Evolutionary conservation across 2,888 invertebrate species (phyloP).

Genomic region (Linnaemya vulpina): DNA sequence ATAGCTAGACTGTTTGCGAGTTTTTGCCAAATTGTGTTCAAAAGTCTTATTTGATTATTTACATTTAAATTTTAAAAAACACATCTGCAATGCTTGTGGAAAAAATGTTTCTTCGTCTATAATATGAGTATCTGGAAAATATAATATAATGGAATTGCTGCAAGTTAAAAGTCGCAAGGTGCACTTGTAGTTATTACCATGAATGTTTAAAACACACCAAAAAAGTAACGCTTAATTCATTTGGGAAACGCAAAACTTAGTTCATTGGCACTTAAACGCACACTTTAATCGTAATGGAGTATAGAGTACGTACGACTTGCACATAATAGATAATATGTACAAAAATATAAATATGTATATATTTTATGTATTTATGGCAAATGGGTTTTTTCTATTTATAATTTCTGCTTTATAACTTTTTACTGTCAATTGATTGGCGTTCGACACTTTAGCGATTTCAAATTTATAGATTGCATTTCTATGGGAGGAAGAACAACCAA

Average conservation of each 20-base stretch:
- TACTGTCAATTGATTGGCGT: constrained; percentile 73
- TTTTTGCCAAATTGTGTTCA: too few species aligned
- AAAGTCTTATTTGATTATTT: too few species aligned
- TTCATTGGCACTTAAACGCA: constrained; percentile 67
- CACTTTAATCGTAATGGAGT: constrained; percentile 58
- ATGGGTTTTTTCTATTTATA: constrained; percentile 57
- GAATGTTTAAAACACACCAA: constrained; percentile 24
- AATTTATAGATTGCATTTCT: constrained; percentile 48
- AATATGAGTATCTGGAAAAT: too few species aligned
- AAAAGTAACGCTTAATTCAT: constrained; percentile 58
- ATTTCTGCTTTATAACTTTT: constrained; percentile 34
- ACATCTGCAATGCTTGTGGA: too few species aligned
- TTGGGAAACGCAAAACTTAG: constrained; percentile 61
- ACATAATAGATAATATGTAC: constrained; percentile 22
- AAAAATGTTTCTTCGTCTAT: not conserved
- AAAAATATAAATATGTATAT: constrained; percentile 26
- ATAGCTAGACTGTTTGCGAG: too few species aligned
- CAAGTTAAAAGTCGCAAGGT: not conserved
- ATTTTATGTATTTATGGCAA: constrained; percentile 39
- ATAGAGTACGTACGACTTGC: constrained; percentile 10
- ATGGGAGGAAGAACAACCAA: constrained; percentile 1
- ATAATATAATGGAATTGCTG: too few species aligned
- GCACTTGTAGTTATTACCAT: constrained; percentile 2
- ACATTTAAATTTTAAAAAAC: too few species aligned
- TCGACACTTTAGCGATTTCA: constrained; percentile 66